A percentile compares a stretch with the other conserved stretches of the same genome.
Conservation (phyloP, 2,888 invertebrate species). For the Oscheius sp. region DNA sequence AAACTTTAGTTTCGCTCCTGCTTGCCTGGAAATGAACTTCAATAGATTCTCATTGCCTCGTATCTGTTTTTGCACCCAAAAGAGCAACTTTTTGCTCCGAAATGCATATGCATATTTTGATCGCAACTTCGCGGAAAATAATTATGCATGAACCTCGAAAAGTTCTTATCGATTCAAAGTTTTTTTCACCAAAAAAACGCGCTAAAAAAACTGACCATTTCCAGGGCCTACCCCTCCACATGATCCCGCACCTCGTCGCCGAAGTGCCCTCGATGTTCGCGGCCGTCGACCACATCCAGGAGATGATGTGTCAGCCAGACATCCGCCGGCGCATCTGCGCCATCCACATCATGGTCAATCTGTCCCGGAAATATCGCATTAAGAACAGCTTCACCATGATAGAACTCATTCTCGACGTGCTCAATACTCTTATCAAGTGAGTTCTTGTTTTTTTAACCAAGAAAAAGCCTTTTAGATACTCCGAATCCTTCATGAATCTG, state of each 20-base stretch:
- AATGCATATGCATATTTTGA: neutral
- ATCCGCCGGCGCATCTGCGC: conserved; percentile 47
- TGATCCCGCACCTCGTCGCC: conserved; percentile 47
- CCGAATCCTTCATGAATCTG: conserved; percentile 28
- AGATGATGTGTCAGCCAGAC: conserved; percentile 43
- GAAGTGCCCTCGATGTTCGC: conserved; percentile 49
- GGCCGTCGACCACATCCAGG: conserved; percentile 40
- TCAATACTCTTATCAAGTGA: conserved; percentile 47
- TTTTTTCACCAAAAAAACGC: too few relatives aligned
- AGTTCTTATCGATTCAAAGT: too few relatives aligned
- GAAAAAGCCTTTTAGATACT: conserved; percentile 16
- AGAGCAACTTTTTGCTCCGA: too few relatives aligned
- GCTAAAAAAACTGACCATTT: neutral
- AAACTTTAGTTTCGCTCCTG: too few relatives aligned
- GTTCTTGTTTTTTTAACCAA: conserved; percentile 18
- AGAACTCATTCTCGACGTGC: conserved; percentile 42
- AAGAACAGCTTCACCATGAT: conserved; percentile 38
- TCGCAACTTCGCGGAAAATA: too few relatives aligned
- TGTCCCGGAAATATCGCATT: conserved; percentile 52
- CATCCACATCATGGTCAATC: conserved; percentile 40
- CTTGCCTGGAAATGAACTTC: too few relatives aligned
- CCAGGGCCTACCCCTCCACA: conserved; percentile 47
- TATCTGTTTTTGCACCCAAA: too few relatives aligned
- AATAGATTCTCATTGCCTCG: too few relatives aligned
- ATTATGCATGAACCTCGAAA: too few relatives aligned